Percentiles rank a stretch among this genome's conserved stretches.
Conservation (phyloP, 2,113 vertebrate species). For the Mesoclemmys tuberculata region DNA sequence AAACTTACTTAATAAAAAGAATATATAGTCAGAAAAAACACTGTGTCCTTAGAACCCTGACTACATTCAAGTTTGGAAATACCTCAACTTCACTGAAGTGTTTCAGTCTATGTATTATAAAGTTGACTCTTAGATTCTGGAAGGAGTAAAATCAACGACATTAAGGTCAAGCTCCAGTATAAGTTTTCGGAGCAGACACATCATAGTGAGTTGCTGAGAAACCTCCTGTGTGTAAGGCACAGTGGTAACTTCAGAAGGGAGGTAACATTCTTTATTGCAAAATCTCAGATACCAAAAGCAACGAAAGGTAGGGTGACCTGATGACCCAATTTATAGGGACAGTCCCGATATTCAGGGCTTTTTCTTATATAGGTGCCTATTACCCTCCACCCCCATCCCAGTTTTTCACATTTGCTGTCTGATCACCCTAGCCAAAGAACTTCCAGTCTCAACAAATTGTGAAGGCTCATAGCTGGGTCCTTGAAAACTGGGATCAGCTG, state of each 20-base stretch:
- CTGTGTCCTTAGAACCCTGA: background rate
- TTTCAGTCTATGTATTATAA: background rate
- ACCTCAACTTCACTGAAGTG: background rate
- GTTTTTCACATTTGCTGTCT: too few relatives aligned
- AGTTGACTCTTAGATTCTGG: background rate
- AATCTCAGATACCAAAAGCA: background rate
- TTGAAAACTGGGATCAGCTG: background rate
- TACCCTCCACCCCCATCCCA: too few relatives aligned
- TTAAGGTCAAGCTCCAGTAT: background rate
- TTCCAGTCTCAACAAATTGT: background rate
- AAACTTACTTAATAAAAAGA: background rate
- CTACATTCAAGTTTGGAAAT: fast-evolving
- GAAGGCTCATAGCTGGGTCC: background rate
- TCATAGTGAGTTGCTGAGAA: background rate
- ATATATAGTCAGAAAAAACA: background rate
- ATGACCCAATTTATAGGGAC: too few relatives aligned
- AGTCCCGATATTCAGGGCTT: too few relatives aligned
- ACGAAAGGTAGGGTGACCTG: too few relatives aligned
- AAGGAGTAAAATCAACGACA: background rate
- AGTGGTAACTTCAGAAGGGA: background rate
- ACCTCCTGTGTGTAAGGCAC: fast-evolving
- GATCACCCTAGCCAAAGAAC: too few relatives aligned
- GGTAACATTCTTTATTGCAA: background rate
- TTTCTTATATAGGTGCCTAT: too few relatives aligned
- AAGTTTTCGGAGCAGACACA: background rate